phyloP scores from a whole-genome alignment of 1,140 invertebrate genomes.

The Drosophila pachea region DNA sequence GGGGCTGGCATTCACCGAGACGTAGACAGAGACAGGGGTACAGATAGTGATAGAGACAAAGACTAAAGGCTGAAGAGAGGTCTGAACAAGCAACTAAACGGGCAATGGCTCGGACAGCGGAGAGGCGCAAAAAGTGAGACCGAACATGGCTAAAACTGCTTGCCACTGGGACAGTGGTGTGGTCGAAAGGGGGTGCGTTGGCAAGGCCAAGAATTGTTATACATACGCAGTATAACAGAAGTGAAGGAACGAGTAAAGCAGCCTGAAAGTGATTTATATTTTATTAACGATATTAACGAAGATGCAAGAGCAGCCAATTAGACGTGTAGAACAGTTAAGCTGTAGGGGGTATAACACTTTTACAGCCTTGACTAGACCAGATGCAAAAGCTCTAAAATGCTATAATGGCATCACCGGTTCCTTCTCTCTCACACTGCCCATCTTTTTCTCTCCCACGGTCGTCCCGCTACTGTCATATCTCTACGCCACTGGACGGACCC shows the following conservation, averaged over 20 bases:
- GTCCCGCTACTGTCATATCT: not conserved
- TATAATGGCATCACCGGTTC: too few species aligned
- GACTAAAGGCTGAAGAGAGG: constrained; percentile 37
- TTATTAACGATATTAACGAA: too few species aligned
- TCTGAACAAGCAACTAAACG: constrained; percentile 64
- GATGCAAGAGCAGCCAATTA: too few species aligned
- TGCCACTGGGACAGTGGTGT: constrained; percentile 16
- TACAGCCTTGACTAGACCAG: too few species aligned
- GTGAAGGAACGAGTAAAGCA: too few species aligned
- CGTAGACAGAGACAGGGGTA: not conserved
- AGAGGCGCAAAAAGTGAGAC: constrained; percentile 40
- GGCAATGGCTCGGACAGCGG: constrained; percentile 36
- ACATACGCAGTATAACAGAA: not conserved
- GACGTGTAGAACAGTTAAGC: too few species aligned
- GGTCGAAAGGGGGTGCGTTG: constrained; percentile 4
- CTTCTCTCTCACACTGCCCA: too few species aligned
- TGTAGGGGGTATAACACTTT: too few species aligned
- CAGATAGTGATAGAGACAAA: constrained; percentile 4
- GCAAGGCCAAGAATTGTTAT: not conserved
- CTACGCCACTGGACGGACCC: constrained; percentile 7
- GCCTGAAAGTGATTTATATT: too few species aligned
- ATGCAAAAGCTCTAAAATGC: too few species aligned
- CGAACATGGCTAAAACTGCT: constrained; percentile 46
- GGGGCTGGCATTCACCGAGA: too few species aligned
- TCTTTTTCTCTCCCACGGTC: not conserved